phyloP scores from a whole-genome alignment of 2,888 invertebrate genomes.

The Zeuzera pyrina region DNA sequence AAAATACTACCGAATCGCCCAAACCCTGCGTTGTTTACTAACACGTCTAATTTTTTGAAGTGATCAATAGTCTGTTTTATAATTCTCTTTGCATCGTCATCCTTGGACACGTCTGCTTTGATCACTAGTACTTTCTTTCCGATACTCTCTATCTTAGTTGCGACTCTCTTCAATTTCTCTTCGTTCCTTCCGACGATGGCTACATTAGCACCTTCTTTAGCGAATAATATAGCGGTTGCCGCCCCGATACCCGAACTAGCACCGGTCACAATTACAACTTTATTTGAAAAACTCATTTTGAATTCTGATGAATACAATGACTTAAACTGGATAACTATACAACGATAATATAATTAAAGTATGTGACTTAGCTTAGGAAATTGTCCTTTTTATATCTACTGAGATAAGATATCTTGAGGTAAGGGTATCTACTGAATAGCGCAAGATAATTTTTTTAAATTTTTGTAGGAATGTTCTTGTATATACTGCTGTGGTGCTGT shows the following conservation, averaged over 20 bases:
- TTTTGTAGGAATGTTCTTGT: too few species aligned
- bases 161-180: slow-evolving; percentile 26
- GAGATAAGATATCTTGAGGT: too few species aligned
- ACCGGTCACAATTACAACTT: slow-evolving; percentile 43
- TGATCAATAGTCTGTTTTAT: slow-evolving; percentile 21
- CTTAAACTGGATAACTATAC: too few species aligned
- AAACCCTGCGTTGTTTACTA: slow-evolving; percentile 31
- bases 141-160: slow-evolving; percentile 23
- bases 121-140: slow-evolving; percentile 21
- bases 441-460: too few species aligned
- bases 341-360: too few species aligned
- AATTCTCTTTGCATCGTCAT: slow-evolving; percentile 20
- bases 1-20: slow-evolving; percentile 11
- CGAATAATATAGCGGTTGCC: slow-evolving; percentile 27
- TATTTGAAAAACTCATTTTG: slow-evolving; percentile 35
- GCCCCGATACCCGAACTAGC: slow-evolving; percentile 48
- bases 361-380: too few species aligned
- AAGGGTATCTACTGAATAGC: too few species aligned
- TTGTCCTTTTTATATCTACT: too few species aligned
- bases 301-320: too few species aligned
- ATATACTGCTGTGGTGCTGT: too few species aligned
- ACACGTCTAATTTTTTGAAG: slow-evolving; percentile 27
- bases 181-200: slow-evolving; percentile 39
- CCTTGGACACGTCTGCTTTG: slow-evolving; percentile 25
- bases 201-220: slow-evolving; percentile 35